These are phyloP conservation scores for Motacilla tschutschensis DNA, from an alignment of 2,113 vertebrate genomes.

Conservation along the genomic window DNA sequence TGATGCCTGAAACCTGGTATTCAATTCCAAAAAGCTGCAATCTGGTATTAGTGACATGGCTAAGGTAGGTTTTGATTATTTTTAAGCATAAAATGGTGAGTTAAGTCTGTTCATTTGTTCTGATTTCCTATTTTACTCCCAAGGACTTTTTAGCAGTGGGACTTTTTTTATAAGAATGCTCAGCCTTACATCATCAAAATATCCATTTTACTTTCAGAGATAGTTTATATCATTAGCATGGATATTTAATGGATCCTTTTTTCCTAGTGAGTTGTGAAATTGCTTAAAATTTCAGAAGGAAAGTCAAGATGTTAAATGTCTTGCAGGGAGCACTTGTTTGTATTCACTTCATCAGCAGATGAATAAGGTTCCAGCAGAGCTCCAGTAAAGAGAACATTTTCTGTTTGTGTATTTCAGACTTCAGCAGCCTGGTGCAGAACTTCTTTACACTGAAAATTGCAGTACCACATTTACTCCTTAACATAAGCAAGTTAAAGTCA, in stretches of 20 bases:
- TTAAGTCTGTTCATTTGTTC: not conserved
- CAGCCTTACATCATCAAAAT: not conserved
- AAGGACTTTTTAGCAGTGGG: not conserved
- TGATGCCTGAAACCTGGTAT: not conserved
- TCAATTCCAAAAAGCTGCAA: conserved; percentile 4
- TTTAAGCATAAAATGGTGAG: not conserved
- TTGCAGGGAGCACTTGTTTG: not conserved
- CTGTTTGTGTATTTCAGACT: not conserved
- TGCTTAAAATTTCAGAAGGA: not conserved
- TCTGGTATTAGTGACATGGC: not conserved
- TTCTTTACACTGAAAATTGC: not conserved
- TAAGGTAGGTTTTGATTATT: not conserved
- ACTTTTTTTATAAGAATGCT: not conserved
- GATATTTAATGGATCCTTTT: not conserved
- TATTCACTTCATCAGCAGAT: not conserved
- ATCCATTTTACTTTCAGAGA: not conserved
- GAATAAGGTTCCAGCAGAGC: not conserved
- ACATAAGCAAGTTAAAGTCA: not conserved
- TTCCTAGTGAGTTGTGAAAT: not conserved
- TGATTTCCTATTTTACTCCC: not conserved
- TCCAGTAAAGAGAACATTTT: not conserved
- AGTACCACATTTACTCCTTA: not conserved
- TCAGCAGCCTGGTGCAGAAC: not conserved
- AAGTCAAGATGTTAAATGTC: not conserved
- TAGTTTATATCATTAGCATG: not conserved